Base-by-base conservation (phyloP, 2,113 vertebrate species). In the Istiophorus platypterus region DNA sequence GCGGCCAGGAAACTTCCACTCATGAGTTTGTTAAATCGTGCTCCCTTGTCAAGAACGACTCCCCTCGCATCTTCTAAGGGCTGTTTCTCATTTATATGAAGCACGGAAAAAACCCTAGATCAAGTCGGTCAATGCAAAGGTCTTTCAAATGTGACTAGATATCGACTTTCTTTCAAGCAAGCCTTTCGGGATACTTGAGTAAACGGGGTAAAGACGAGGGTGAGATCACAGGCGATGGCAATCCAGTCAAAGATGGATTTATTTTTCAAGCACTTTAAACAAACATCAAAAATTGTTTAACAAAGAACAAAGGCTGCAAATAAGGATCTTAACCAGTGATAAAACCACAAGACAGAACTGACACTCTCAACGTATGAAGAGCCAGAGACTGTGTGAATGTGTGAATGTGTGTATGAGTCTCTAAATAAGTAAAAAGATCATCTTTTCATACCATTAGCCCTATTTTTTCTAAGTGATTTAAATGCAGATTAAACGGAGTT, bases 1-100 rank as follows among this genome's bases (percentile, higher is more conserved):
- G 42, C 73, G 65, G 86, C 82, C 80, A 84, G 76, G 80, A 87
- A 88, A 88, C 80, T 69, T 90, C 76, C 78, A 59, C 69, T 87
- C 82, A 83, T 31, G 59, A 80, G n/a, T 76, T 59, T 57, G 31
- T 41, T 51, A 71, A 71, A 81, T 80, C 49, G 13, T 9, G 4
- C 64, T 80, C 58, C n/a, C 45, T 45, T 74, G 63, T 63, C 68
- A 64, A n/a, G 7, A 69, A 18, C 17, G 1, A 14, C 54, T 76
- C 61, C 34, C 65, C 51, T 49, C 29, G 34, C 9, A 0, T 80
- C 58, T 2, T 54, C 64, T 26, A 62, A 76, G 74, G 85, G 59
- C 75, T 73, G 82, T 59, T 49, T 64, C 68, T 76, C 58, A 29
- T 88, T 76, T 85, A 54, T 57, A 58, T 15, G 66, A 87, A 52